Evolutionary conservation across 1,140 invertebrate genomes (phyloP), one percentile per base, ranked within the genome.

Genomic region (Drosophila guanche): DNA sequence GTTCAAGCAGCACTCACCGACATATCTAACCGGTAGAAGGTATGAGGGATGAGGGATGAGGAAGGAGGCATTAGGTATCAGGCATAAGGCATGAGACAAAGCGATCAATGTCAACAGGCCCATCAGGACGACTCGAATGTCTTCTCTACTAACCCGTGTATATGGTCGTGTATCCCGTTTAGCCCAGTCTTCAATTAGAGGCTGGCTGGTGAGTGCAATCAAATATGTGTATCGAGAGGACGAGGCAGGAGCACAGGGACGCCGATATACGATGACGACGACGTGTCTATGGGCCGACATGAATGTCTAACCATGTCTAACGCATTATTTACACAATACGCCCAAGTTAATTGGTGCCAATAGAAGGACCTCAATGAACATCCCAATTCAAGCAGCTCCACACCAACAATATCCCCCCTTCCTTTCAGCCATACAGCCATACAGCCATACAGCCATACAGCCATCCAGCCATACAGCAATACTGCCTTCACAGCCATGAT

Each of bases 291-390:
- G 65, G 33, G 62, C 62, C 65, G 50, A 51, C 46, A 67, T 68
- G 66, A 69, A 69, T 69, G 66, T 69, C 63, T 68, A 56, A 69
- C 60, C 70, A 79, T 85, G 80, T 79, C 76, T 71, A 84, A 67
- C 79, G 63, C 75, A 84, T 84, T 84, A 84, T 84, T 84, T 85
- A 84, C 79, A 84, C 79, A 84, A 85, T 84, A 79, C 80, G 76
- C 65, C 74, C 79, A 84, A 84, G 79, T 84, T 77, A 81, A 67
- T 65, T 66, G 69, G 52, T 69, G 66, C 8, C 65, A 37, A 22
- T 63, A 27, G 22, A 8, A 61, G 60, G 20, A 60, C 40, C 27
- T 43, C 46, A 46, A 50, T 51, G 33, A n/a, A 45, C 29, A 45
- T 33, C 59, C 20, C 25, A 40, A 37, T 33, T 29, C 37, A 60